Percentiles rank a stretch among this genome's conserved stretches.
Evolutionary conservation across 2,797 vertebrate genomes (phyloP).

Genomic region (Pseudochirops corinnae): DNA sequence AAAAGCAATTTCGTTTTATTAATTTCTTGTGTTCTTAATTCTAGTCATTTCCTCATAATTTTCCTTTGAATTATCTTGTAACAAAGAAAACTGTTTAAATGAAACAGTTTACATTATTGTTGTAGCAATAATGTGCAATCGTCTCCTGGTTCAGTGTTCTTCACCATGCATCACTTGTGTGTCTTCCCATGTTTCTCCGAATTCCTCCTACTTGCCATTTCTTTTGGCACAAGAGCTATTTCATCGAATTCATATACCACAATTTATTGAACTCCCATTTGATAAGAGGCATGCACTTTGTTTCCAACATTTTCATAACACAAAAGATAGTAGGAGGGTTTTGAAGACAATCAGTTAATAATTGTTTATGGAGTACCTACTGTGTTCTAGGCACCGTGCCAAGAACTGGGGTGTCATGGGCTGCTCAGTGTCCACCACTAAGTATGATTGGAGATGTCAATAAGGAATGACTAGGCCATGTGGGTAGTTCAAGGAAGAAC

Average conservation of each 20-base stretch:
- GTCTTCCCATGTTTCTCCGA: not conserved
- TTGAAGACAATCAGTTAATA: not conserved
- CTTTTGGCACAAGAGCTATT: not conserved
- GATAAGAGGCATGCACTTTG: not conserved
- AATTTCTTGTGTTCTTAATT: not conserved
- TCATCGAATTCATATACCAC: not conserved
- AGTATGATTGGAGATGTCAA: not conserved
- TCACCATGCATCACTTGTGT: not conserved
- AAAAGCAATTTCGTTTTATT: not conserved
- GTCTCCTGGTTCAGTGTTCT: not conserved
- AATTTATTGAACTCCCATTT: not conserved
- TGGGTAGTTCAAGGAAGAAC: too few species aligned
- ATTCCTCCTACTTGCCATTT: not conserved
- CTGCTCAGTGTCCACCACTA: too few species aligned
- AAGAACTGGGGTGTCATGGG: not conserved
- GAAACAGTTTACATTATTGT: not conserved
- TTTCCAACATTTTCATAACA: not conserved
- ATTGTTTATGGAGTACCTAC: not conserved
- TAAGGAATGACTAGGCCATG: too few species aligned
- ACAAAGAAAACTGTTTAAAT: not conserved
- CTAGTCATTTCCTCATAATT: not conserved
- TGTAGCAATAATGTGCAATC: not conserved
- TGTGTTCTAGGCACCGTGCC: not conserved
- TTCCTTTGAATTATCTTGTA: not conserved
- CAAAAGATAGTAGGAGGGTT: constrained; percentile 34